Evolutionary conservation across 2,113 vertebrate species (phyloP), one percentile per base, ranked within the genome.

Genomic region (Varanus salvator): DNA sequence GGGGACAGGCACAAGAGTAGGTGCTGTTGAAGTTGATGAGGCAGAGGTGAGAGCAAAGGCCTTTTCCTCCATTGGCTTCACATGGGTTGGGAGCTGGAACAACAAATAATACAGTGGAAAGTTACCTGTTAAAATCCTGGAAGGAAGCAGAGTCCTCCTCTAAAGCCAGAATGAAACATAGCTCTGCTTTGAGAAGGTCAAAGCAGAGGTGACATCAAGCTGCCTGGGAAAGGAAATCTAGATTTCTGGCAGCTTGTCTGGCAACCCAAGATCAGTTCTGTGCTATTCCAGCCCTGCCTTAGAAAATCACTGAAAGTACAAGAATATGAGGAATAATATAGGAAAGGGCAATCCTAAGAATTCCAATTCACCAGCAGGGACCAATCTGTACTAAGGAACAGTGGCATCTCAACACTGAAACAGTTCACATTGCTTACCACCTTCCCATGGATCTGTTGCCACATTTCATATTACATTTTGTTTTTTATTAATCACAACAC

Each of bases 11-110:
- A 0, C 99, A 99, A 92, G 99, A 98, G 91, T 98, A 97, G 0
- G 98, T 98, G 91, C 98, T 98, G 96, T 99, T 99, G 96, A 99
- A 99, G 97, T 98, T 99, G 95, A 99, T 99, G 93, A 99, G 98
- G 94, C 99, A 99, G 80, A 99, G 97, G 93, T 99, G 99, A 90
- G 98, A 99, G 92, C 99, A 99, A 0, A 97, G 98, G 9, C 97
- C 97, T 91, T 97, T 98, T n/a, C 98, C 98, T 2, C 97, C 97
- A 0, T 97, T 98, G 86, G 97, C 97, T 77, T 98, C 98, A 50
- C 99, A 99, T 0, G 99, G 99, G 87, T 99, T 99, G 4, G 99
- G 98, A 95, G 98, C 98, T 99, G 94, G 52, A 91, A 80, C 8
- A 54, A 80, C 31, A 80, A 85, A 71, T 9, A 48, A 77, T 29